phyloP scores from a whole-genome alignment of 2,888 invertebrate species.

The Abscondita cerata region DNA sequence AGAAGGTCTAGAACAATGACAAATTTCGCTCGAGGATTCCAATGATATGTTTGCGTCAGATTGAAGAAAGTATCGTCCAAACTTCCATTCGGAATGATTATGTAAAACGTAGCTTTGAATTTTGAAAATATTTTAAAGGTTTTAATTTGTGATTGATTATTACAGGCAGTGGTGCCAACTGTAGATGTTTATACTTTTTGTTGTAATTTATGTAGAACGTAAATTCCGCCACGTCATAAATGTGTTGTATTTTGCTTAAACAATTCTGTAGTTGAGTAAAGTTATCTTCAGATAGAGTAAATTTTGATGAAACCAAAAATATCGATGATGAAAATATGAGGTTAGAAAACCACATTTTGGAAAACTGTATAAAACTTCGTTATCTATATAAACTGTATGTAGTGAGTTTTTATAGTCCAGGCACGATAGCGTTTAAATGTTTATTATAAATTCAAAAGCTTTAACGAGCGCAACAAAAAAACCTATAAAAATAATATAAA shows the following conservation, averaged over 20 bases:
- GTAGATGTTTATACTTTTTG: not conserved
- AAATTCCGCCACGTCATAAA: not conserved
- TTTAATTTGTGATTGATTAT: not conserved
- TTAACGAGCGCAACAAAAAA: too few relatives aligned
- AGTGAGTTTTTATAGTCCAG: too few relatives aligned
- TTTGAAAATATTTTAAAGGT: not conserved
- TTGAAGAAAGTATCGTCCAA: not conserved
- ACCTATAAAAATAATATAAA: too few relatives aligned
- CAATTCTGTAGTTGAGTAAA: not conserved
- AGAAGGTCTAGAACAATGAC: constrained; percentile 9
- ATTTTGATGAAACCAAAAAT: too few relatives aligned
- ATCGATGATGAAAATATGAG: too few relatives aligned
- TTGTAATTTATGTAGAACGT: constrained; percentile 10
- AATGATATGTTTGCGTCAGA: not conserved
- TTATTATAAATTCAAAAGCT: too few relatives aligned
- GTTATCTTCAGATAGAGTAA: too few relatives aligned
- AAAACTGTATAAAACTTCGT: too few relatives aligned
- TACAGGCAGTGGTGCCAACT: not conserved
- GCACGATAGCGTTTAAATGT: too few relatives aligned
- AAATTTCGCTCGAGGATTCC: constrained; percentile 27
- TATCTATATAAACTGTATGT: too few relatives aligned
- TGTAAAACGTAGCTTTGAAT: not conserved
- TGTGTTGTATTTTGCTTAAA: not conserved
- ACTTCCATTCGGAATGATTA: not conserved
- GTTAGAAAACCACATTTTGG: too few relatives aligned